Evolutionary conservation across 2,797 vertebrate species (phyloP).

Genomic region (Phoebastria nigripes): DNA sequence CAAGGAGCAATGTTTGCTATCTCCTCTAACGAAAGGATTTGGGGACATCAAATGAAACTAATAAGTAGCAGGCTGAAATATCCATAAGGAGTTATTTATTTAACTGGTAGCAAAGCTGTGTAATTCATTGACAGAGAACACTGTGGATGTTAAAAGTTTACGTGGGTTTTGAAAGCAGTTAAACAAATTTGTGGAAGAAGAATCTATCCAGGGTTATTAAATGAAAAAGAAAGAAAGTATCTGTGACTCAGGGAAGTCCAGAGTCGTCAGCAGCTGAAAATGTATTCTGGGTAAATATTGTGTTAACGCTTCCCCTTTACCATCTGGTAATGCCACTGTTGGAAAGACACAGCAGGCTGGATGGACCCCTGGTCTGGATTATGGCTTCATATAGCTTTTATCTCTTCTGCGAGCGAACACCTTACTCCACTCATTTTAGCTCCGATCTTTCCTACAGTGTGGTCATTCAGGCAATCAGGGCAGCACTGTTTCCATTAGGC

Average conservation of each 20-base stretch:
- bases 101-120: not conserved
- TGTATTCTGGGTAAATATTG: not conserved
- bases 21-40: not conserved
- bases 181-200: not conserved
- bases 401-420: rapidly evolving
- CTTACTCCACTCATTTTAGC: not conserved
- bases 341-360: not conserved
- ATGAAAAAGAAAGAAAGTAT: not conserved
- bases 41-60: not conserved
- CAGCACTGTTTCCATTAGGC: not conserved
- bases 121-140: not conserved
- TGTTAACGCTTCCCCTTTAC: not conserved
- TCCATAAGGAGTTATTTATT: not conserved
- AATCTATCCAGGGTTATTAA: not conserved
- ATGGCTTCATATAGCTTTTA: not conserved
- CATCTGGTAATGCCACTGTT: not conserved
- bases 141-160: not conserved
- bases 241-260: not conserved
- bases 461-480: not conserved
- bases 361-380: not conserved
- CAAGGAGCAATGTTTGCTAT: not conserved
- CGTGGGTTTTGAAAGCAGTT: not conserved
- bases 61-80: not conserved
- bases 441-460: rapidly evolving
- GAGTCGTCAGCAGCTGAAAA: not conserved